Evolutionary conservation across 2,113 vertebrate species (phyloP).

Genomic region (Sciurus niger): DNA sequence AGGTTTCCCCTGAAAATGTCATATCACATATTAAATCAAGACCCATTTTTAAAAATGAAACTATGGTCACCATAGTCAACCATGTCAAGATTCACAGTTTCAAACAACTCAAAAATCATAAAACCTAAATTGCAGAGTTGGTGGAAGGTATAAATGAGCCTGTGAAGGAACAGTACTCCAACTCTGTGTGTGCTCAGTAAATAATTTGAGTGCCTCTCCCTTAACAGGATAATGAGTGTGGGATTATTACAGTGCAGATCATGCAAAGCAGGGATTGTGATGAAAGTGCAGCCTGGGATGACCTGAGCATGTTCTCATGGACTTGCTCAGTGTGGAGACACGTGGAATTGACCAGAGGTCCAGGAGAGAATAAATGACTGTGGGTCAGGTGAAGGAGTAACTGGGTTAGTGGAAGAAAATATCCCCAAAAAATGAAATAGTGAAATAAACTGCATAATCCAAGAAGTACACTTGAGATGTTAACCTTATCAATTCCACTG

Average conservation of each 20-base stretch:
- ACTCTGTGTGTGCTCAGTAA: too few species aligned
- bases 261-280: not conserved
- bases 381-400: not conserved
- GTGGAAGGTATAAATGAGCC: too few species aligned
- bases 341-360: rapidly evolving
- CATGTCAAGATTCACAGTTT: too few species aligned
- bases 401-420: not conserved
- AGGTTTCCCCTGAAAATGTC: too few species aligned
- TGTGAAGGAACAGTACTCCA: too few species aligned
- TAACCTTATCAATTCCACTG: not conserved
- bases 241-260: not conserved
- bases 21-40: too few species aligned
- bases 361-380: not conserved
- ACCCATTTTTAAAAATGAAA: not conserved
- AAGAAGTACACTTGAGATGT: not conserved
- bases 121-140: not conserved
- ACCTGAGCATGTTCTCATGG: too few species aligned
- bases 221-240: not conserved
- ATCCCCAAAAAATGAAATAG: not conserved
- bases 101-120: not conserved
- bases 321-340: not conserved
- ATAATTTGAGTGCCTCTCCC: too few species aligned
- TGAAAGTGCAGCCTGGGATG: not conserved
- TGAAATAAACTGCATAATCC: not conserved
- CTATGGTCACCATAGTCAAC: not conserved